Percentiles rank a stretch among this genome's conserved stretches.
phyloP scores from a whole-genome alignment of 2,113 vertebrate genomes.

The Salvator merianae region DNA sequence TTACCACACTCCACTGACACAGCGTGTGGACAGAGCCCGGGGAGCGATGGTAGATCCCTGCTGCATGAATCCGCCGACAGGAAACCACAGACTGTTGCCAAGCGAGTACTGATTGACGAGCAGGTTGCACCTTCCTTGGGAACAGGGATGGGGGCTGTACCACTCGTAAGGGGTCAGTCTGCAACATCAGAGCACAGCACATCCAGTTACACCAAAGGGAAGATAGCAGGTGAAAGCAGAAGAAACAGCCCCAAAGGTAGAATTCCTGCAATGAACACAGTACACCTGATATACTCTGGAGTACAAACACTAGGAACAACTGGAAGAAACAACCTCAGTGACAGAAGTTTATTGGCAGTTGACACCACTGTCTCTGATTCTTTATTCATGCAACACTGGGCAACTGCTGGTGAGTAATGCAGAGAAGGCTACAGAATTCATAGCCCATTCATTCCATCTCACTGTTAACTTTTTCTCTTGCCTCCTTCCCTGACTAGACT shows the following conservation, averaged over 20 bases:
- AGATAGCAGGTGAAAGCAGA: not conserved
- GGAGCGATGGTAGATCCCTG: conserved; percentile 97
- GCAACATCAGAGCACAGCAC: conserved; percentile 10
- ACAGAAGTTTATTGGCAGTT: not conserved
- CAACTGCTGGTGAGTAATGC: conserved; percentile 10
- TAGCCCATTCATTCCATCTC: not conserved
- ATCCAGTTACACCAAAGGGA: not conserved
- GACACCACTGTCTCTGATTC: not conserved
- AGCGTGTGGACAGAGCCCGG: conserved; percentile 93
- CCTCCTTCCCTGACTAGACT: not conserved
- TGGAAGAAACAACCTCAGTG: too few relatives aligned
- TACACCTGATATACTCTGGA: too few relatives aligned
- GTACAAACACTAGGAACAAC: too few relatives aligned
- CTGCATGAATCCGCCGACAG: conserved; percentile 98
- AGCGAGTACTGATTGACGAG: conserved; percentile 97
- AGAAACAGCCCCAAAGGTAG: conserved; percentile 20
- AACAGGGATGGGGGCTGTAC: conserved; percentile 96
- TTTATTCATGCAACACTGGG: too few relatives aligned
- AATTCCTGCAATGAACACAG: conserved; percentile 1
- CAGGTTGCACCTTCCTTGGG: conserved; percentile 91
- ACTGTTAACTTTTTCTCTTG: not conserved
- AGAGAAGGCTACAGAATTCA: not conserved
- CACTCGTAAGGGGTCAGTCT: conserved; percentile 96
- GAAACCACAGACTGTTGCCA: conserved; percentile 98
- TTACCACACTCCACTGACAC: conserved; percentile 98